phyloP scores from a whole-genome alignment of 2,797 vertebrate genomes.

The Emydoidea blandingii region DNA sequence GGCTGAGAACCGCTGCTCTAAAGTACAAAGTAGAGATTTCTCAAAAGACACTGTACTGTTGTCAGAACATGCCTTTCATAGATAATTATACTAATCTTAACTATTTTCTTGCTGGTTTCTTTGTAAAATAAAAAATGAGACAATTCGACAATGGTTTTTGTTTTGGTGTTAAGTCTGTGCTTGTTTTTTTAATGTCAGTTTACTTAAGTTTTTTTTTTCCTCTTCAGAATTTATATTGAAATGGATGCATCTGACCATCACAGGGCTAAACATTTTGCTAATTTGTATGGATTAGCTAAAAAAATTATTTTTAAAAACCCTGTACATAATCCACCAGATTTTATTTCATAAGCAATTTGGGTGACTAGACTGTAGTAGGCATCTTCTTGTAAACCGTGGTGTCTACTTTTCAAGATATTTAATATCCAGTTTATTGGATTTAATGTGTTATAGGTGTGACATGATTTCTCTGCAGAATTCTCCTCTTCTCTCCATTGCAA shows the following conservation, averaged over 20 bases:
- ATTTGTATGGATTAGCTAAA: not conserved
- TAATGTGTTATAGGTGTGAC: fast-evolving
- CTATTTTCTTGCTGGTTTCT: not conserved
- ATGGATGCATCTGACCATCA: not conserved
- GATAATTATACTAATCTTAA: not conserved
- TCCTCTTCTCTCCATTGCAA: not conserved
- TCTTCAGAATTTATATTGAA: not conserved
- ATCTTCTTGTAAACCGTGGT: not conserved
- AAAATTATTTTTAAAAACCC: not conserved
- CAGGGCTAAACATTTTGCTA: not conserved
- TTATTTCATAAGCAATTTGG: not conserved
- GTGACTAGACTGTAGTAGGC: not conserved
- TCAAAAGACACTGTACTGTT: not conserved
- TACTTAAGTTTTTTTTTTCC: not conserved
- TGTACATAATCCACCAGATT: not conserved
- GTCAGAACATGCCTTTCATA: not conserved
- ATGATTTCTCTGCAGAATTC: not conserved
- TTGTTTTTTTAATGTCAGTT: not conserved
- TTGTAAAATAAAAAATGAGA: not conserved
- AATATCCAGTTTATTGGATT: not conserved
- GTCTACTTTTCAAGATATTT: no score
- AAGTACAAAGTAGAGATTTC: not conserved
- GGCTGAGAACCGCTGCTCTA: no score
- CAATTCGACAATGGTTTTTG: not conserved
- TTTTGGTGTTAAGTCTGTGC: not conserved